Percentiles rank a stretch among this genome's conserved stretches.
phyloP scores from a whole-genome alignment of 2,797 vertebrate genomes.

The Gorsachius magnificus region DNA sequence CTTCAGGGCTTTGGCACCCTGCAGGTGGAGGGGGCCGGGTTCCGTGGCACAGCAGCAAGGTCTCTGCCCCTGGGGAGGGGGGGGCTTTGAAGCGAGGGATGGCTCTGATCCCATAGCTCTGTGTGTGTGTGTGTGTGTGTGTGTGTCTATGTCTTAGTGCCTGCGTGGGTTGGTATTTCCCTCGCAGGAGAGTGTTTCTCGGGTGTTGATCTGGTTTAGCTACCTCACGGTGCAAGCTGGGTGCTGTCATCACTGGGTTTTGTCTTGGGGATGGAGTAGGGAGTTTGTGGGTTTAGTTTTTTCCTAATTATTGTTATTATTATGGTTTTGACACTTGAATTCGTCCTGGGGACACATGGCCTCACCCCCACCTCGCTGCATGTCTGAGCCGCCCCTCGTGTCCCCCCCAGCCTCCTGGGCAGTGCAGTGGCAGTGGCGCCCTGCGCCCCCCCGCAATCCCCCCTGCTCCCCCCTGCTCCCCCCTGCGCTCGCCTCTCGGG shows the following conservation, averaged over 20 bases:
- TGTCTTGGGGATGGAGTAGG: background rate
- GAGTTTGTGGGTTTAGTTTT: background rate
- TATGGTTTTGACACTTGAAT: conserved; percentile 54
- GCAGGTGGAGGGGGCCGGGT: background rate
- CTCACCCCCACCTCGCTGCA: background rate
- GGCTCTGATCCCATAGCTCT: background rate
- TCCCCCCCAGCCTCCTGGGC: background rate
- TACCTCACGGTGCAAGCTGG: conserved; percentile 68
- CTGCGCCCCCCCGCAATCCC: background rate
- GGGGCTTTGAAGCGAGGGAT: background rate
- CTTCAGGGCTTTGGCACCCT: background rate
- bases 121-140: background rate
- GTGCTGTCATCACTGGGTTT: background rate
- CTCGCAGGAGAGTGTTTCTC: background rate
- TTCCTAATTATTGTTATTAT: background rate
- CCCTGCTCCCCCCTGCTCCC: background rate
- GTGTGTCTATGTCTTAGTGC: background rate
- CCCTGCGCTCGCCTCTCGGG: background rate
- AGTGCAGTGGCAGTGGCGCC: background rate
- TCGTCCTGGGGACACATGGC: background rate
- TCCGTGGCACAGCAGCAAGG: background rate
- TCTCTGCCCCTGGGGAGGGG: background rate
- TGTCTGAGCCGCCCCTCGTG: background rate
- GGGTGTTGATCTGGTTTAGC: conserved; percentile 57
- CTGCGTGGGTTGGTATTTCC: background rate